Evolutionary conservation across 2,888 invertebrate species (phyloP).

Genomic region (Idaea biselata): DNA sequence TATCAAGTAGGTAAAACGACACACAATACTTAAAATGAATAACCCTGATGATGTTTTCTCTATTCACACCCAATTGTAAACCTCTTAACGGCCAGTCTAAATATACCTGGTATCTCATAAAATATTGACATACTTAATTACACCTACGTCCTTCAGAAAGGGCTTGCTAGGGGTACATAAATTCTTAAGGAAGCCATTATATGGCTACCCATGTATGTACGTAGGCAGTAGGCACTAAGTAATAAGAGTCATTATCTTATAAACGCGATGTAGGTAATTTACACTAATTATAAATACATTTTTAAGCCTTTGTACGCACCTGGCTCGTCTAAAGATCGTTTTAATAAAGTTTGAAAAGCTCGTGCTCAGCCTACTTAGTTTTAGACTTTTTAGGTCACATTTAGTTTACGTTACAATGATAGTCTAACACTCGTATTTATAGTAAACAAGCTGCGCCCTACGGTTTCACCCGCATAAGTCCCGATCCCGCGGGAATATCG

Average conservation of each 20-base stretch:
- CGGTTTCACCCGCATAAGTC: too few relatives aligned
- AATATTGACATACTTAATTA: neutral
- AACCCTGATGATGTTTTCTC: neutral
- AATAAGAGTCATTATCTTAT: neutral
- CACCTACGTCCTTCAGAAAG: neutral
- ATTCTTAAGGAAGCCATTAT: neutral
- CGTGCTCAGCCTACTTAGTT: neutral
- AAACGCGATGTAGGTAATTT: neutral
- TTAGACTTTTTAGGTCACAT: neutral
- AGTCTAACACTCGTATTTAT: too few relatives aligned
- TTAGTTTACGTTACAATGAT: too few relatives aligned
- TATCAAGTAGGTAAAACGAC: too few relatives aligned
- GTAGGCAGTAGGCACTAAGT: neutral
- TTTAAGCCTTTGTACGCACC: neutral
- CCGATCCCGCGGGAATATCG: too few relatives aligned
- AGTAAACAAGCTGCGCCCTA: too few relatives aligned
- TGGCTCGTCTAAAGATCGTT: neutral
- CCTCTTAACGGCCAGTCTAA: neutral
- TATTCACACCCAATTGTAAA: neutral
- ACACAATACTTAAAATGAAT: too few relatives aligned
- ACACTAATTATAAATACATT: neutral
- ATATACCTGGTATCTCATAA: neutral
- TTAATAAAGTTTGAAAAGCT: neutral
- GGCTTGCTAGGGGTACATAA: neutral
- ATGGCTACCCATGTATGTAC: neutral